Percentiles rank a stretch among this genome's conserved stretches.
These are phyloP conservation scores for Microctonus aethiopoides DNA, from an alignment of 2,888 invertebrate species.

Conservation along the genomic window DNA sequence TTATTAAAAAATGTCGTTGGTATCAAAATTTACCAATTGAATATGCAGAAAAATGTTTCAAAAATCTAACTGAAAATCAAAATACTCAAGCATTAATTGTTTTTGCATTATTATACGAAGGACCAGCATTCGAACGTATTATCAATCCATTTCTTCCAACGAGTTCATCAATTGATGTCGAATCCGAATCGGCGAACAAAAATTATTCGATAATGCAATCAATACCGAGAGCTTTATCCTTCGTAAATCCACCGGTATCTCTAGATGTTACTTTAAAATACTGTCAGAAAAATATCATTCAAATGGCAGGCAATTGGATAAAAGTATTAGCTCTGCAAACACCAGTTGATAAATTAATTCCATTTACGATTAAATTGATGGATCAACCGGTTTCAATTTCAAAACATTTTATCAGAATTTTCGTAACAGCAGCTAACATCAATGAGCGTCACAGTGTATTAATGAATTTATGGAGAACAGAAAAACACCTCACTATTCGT, in stretches of 20 bases:
- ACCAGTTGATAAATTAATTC: conserved; percentile 40
- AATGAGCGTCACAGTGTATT: conserved; percentile 41
- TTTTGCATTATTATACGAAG: conserved; percentile 48
- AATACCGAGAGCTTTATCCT: conserved; percentile 40
- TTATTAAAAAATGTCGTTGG: conserved; percentile 53
- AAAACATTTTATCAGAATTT: conserved; percentile 57
- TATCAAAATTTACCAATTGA: conserved; percentile 55
- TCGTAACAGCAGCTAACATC: conserved; percentile 43
- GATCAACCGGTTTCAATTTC: conserved; percentile 50
- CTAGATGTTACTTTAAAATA: conserved; percentile 41
- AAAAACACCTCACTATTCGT: conserved; percentile 52
- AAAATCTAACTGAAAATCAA: too few relatives aligned
- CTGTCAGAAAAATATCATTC: conserved; percentile 50
- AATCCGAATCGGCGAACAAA: conserved; percentile 30
- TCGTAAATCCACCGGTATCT: conserved; percentile 55
- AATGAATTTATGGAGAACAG: conserved; percentile 38
- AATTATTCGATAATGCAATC: conserved; percentile 9
- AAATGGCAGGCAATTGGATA: conserved; percentile 31
- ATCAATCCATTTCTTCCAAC: conserved; percentile 48
- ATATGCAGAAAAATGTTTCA: conserved; percentile 44
- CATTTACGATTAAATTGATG: conserved; percentile 43
- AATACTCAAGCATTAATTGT: conserved; percentile 16
- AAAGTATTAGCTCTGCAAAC: conserved; percentile 45
- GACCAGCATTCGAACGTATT: conserved; percentile 41
- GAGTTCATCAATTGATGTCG: conserved; percentile 39